Conservation (phyloP, 2,888 invertebrate genomes). For the Choristoneura rosaceana region DNA sequence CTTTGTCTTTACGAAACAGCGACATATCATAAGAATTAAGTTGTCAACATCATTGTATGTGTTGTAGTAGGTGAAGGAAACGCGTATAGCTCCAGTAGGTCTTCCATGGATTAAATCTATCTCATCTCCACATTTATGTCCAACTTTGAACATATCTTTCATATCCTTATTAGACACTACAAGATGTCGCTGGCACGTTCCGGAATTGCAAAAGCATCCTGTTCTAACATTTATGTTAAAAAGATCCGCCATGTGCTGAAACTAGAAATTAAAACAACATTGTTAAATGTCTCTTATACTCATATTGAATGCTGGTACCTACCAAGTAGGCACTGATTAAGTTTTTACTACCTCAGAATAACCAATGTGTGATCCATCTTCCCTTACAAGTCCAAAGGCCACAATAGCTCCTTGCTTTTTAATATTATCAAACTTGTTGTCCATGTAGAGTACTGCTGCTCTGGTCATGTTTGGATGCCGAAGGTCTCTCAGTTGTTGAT, state of each 20-base stretch:
- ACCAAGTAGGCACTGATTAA: neutral
- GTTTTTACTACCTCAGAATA: conserved; percentile 91
- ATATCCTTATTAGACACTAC: conserved; percentile 88
- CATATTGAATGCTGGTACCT: neutral
- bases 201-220: conserved; percentile 99
- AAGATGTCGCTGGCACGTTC: conserved; percentile 95
- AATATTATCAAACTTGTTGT: conserved; percentile 87
- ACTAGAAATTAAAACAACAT: conserved; percentile 78
- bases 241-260: conserved; percentile 94
- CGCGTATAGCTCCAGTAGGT: conserved; percentile 96
- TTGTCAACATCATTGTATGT: conserved; percentile 89
- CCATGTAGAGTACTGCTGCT: conserved; percentile 90
- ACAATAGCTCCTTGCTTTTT: conserved; percentile 93
- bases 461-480: conserved; percentile 90
- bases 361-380: conserved; percentile 92
- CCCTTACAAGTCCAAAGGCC: conserved; percentile 93
- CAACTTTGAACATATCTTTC: conserved; percentile 91
- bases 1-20: conserved; percentile 88
- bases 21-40: conserved; percentile 89
- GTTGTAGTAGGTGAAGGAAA: conserved; percentile 97
- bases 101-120: conserved; percentile 92
- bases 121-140: conserved; percentile 96
- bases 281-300: neutral
- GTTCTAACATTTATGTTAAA: conserved; percentile 94
- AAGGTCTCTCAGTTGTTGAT: conserved; percentile 86